A percentile compares a stretch with the other conserved stretches of the same genome.
Evolutionary conservation across 2,888 invertebrate genomes (phyloP).

Genomic region (Agonopterix subpropinquella): DNA sequence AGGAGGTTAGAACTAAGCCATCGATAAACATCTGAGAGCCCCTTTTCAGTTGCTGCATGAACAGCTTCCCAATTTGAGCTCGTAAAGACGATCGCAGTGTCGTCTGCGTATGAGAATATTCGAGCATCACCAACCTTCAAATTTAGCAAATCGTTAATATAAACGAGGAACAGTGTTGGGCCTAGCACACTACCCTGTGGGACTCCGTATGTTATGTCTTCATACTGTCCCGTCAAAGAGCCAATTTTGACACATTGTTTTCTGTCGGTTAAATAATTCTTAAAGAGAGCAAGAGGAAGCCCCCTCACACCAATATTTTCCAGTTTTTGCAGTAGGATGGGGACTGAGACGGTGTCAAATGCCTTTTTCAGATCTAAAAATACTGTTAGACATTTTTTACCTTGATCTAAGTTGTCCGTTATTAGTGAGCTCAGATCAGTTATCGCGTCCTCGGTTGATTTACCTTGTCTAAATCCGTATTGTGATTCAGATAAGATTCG

Average conservation of each 20-base stretch:
- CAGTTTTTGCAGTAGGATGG: not conserved
- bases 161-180: constrained; percentile 1
- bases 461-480: constrained; percentile 5
- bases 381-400: constrained; percentile 3
- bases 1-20: constrained; percentile 6
- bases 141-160: not conserved
- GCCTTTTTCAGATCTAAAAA: constrained; percentile 3
- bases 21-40: not conserved
- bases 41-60: not conserved
- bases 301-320: not conserved
- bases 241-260: not conserved
- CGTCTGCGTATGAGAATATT: constrained; percentile 2
- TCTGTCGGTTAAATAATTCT: not conserved
- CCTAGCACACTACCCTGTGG: constrained; percentile 2
- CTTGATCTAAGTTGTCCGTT: not conserved
- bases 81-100: too few relatives aligned
- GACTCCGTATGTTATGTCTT: too few relatives aligned
- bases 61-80: constrained; percentile 4
- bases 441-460: too few relatives aligned
- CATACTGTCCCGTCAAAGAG: not conserved
- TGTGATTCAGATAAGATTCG: not conserved
- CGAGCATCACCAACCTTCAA: not conserved
- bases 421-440: not conserved
- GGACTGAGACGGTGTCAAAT: too few relatives aligned
- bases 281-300: not conserved